phyloP scores from a whole-genome alignment of 2,888 invertebrate genomes.

The Mactromeris polynyma region DNA sequence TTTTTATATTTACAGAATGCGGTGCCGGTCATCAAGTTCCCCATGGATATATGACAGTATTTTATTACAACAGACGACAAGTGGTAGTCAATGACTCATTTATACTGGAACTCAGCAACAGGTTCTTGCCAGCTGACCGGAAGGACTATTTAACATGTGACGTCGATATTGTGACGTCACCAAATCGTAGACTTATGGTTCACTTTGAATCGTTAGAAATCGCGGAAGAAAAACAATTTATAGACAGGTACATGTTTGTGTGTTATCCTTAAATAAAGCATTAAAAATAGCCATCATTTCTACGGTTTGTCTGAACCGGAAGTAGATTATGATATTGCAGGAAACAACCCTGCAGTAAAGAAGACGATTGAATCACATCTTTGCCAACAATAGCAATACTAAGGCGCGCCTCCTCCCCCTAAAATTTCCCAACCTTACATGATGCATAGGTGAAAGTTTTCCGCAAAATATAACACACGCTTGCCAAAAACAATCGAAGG shows the following conservation, averaged over 20 bases:
- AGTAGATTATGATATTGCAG: too few relatives aligned
- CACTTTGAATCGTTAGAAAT: slow-evolving; percentile 77
- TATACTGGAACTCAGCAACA: slow-evolving; percentile 74
- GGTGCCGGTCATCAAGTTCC: slow-evolving; percentile 18
- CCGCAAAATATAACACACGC: too few relatives aligned
- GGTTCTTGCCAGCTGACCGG: slow-evolving; percentile 62
- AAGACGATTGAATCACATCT: too few relatives aligned
- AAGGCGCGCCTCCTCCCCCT: too few relatives aligned
- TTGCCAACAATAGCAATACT: too few relatives aligned
- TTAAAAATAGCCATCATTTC: too few relatives aligned
- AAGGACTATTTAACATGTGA: slow-evolving; percentile 69
- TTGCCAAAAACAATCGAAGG: too few relatives aligned
- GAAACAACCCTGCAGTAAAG: too few relatives aligned
- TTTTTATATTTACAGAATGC: slow-evolving; percentile 39
- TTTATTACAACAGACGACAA: slow-evolving; percentile 63
- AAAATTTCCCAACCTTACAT: too few relatives aligned
- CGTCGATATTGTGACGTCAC: slow-evolving; percentile 68
- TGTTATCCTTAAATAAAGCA: too few relatives aligned
- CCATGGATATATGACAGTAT: slow-evolving; percentile 72
- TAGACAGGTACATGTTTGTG: slow-evolving; percentile 73
- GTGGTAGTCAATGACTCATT: slow-evolving; percentile 74
- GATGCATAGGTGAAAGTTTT: too few relatives aligned
- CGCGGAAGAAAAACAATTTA: slow-evolving; percentile 64
- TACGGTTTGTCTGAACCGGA: too few relatives aligned
- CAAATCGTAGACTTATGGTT: slow-evolving; percentile 63